Percentiles rank a stretch among this genome's conserved stretches.
Conservation (phyloP, 2,797 vertebrate species). For the Sebastes dallii region DNA sequence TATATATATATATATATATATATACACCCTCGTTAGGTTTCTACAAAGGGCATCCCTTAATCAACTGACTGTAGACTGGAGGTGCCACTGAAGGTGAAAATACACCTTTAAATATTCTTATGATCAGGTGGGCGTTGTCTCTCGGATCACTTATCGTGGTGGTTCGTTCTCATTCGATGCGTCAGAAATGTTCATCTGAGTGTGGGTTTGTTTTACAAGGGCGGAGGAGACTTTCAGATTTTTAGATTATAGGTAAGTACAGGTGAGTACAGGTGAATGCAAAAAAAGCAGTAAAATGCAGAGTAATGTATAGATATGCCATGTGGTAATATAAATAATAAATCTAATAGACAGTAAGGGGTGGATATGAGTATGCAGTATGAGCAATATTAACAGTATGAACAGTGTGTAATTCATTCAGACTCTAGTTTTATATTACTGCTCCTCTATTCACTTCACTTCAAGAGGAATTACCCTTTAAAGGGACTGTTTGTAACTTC, state of each 20-base stretch:
- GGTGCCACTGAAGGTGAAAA: conserved; percentile 5
- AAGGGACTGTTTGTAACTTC: no score
- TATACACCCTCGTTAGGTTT: conserved; percentile 27
- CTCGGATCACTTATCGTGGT: not conserved
- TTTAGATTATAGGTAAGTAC: not conserved
- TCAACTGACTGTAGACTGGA: conserved; percentile 35
- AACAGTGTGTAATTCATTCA: not conserved
- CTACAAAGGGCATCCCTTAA: conserved; percentile 68
- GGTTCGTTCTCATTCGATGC: conserved; percentile 7
- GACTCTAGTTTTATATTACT: not conserved
- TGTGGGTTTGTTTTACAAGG: not conserved
- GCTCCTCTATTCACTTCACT: not conserved
- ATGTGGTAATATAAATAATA: not conserved
- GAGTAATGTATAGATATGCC: not conserved
- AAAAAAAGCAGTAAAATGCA: not conserved
- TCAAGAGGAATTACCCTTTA: not conserved
- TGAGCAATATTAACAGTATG: not conserved
- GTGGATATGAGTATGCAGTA: not conserved
- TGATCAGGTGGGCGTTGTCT: not conserved
- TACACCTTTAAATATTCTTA: conserved; percentile 25
- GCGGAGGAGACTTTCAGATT: not conserved
- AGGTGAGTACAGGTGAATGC: not conserved
- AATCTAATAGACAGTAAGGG: not conserved
- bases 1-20: no score
- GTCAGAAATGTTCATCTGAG: not conserved